Evolutionary conservation across 2,797 vertebrate species (phyloP).

Genomic region (Poecilia velifera): DNA sequence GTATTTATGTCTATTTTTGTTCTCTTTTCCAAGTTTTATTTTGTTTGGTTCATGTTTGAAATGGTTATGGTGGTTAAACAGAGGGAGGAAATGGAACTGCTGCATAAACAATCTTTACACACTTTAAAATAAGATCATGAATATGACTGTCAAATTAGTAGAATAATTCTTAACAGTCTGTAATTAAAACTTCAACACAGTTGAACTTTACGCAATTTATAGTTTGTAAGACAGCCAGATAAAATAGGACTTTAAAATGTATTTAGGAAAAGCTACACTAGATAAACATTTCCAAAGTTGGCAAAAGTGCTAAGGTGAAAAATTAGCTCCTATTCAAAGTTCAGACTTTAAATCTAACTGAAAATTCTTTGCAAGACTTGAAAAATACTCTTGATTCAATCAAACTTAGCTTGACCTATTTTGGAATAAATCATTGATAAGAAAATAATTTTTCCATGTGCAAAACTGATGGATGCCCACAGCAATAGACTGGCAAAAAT

Average conservation of each 20-base stretch:
- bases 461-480: background rate
- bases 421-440: background rate
- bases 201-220: background rate
- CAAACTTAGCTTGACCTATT: background rate
- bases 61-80: too few relatives aligned
- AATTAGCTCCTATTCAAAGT: background rate
- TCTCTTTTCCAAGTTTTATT: too few relatives aligned
- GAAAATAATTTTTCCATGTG: background rate
- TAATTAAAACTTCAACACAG: background rate
- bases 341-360: background rate
- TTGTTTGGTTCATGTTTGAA: too few relatives aligned
- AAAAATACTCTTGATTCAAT: background rate
- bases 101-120: background rate
- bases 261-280: background rate
- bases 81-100: background rate
- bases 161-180: background rate
- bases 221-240: background rate
- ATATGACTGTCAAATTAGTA: background rate
- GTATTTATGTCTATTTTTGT: too few relatives aligned
- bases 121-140: background rate
- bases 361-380: background rate
- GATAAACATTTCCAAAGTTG: background rate
- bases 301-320: too few relatives aligned
- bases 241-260: background rate
- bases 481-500: background rate